A percentile compares a stretch with the other conserved stretches of the same genome.
Evolutionary conservation across 1,140 invertebrate species (phyloP).

Genomic region (Manduca sexta): DNA sequence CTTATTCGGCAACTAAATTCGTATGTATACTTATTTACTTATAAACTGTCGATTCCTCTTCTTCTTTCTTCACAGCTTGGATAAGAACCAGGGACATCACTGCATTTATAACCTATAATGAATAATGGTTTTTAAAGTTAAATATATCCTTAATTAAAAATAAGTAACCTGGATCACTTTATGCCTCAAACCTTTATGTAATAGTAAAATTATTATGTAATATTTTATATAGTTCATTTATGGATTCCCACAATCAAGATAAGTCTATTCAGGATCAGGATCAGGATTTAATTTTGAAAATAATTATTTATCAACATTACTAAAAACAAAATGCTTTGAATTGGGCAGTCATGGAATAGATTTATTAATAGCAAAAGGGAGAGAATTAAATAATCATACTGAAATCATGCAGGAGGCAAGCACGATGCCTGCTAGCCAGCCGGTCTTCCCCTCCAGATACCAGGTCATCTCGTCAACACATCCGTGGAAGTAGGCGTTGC

Average conservation of each 20-base stretch:
- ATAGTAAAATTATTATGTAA: too few relatives aligned
- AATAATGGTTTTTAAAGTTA: too few relatives aligned
- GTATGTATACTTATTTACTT: slow-evolving; percentile 23
- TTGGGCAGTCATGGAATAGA: too few relatives aligned
- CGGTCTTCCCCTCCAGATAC: slow-evolving; percentile 87
- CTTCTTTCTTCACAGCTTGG: slow-evolving; percentile 82
- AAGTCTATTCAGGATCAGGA: too few relatives aligned
- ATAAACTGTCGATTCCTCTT: slow-evolving; percentile 74
- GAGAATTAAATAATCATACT: slow-evolving; percentile 69
- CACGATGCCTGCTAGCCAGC: slow-evolving; percentile 87
- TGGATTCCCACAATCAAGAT: too few relatives aligned
- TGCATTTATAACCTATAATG: slow-evolving; percentile 77
- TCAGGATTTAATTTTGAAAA: too few relatives aligned
- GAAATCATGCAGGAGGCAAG: slow-evolving; percentile 82
- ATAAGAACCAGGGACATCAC: slow-evolving; percentile 79
- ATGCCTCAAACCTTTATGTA: too few relatives aligned
- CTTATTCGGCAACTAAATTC: background rate
- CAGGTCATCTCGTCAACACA: slow-evolving; percentile 90
- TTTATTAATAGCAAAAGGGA: background rate
- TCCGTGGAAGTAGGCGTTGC: slow-evolving; percentile 90
- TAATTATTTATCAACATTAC: too few relatives aligned
- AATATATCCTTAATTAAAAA: too few relatives aligned
- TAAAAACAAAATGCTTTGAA: too few relatives aligned
- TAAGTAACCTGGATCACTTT: too few relatives aligned
- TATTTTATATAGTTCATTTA: too few relatives aligned